A percentile compares a stretch with the other conserved stretches of the same genome.
These are phyloP conservation scores for Prosopocoilus inquinatus DNA, from an alignment of 2,888 invertebrate genomes.

Conservation along the genomic window DNA sequence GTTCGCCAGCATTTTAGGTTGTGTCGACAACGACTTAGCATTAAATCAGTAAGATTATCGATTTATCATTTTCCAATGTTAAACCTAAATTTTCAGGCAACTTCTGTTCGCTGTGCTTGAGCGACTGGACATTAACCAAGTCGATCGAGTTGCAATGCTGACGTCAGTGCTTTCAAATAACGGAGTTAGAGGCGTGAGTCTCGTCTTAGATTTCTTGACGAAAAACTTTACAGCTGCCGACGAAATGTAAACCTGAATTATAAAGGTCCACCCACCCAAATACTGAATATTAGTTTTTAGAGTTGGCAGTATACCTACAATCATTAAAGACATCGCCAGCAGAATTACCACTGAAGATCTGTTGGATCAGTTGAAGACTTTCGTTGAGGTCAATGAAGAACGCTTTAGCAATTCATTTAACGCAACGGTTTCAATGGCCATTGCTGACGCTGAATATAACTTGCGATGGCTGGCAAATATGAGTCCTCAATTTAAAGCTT, in stretches of 20 bases:
- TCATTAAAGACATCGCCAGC: slow-evolving; percentile 9
- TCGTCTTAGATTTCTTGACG: slow-evolving; percentile 52
- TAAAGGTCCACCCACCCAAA: neutral
- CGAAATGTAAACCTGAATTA: slow-evolving; percentile 6
- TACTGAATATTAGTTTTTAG: slow-evolving; percentile 1
- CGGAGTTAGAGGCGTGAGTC: slow-evolving; percentile 49
- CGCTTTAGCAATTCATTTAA: no score
- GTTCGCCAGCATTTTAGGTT: slow-evolving; percentile 64
- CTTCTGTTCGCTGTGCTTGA: no score
- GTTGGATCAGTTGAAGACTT: no score
- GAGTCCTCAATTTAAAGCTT: no score
- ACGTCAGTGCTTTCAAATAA: slow-evolving; percentile 44
- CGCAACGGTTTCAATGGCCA: no score
- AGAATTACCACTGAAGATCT: slow-evolving; percentile 8
- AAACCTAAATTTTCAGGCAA: no score
- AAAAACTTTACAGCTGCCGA: slow-evolving; percentile 44
- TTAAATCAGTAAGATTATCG: no score
- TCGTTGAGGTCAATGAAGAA: no score
- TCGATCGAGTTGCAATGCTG: slow-evolving; percentile 15
- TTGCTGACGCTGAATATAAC: no score
- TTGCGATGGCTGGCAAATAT: no score
- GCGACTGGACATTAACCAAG: neutral
- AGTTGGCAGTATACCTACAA: slow-evolving; percentile 2
- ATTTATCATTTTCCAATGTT: no score
- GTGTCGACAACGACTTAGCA: slow-evolving; percentile 40